These are phyloP conservation scores for Drosophila infuscata DNA, from an alignment of 2,888 invertebrate genomes.

Conservation along the genomic window DNA sequence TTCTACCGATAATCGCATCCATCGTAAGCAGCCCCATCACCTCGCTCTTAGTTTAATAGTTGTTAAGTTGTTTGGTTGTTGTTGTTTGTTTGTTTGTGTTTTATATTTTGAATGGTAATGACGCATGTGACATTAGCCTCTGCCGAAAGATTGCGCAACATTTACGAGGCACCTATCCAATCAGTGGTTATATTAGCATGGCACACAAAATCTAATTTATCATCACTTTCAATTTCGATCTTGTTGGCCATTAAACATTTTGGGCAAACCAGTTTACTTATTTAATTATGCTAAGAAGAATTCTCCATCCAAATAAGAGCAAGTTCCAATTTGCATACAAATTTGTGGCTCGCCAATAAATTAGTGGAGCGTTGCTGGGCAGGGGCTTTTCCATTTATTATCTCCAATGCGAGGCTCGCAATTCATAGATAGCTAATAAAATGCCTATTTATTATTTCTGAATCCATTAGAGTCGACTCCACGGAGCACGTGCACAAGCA, in stretches of 20 bases:
- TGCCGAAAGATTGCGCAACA: slow-evolving; percentile 19
- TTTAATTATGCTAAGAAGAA: slow-evolving; percentile 63
- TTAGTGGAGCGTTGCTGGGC: slow-evolving; percentile 23
- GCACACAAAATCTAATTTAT: slow-evolving; percentile 57
- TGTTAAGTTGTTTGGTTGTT: background rate
- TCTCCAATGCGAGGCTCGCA: slow-evolving; percentile 7
- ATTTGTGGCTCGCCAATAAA: slow-evolving; percentile 60
- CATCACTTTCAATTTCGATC: slow-evolving; percentile 59
- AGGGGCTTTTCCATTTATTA: slow-evolving; percentile 10
- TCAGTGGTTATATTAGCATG: slow-evolving; percentile 16
- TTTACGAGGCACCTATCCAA: slow-evolving; percentile 17
- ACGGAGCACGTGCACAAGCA: slow-evolving; percentile 45
- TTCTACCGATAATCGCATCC: slow-evolving; percentile 5
- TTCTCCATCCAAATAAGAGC: slow-evolving; percentile 55
- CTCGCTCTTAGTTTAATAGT: background rate
- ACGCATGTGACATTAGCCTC: slow-evolving; percentile 26
- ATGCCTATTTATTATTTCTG: slow-evolving; percentile 52
- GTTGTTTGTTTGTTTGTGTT: background rate
- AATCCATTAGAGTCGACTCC: slow-evolving; percentile 18
- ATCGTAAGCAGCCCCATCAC: background rate
- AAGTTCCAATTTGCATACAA: slow-evolving; percentile 63
- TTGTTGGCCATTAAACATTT: slow-evolving; percentile 45
- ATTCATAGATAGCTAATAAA: slow-evolving; percentile 52
- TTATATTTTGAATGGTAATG: slow-evolving; percentile 28
- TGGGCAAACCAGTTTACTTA: slow-evolving; percentile 67